Conservation (phyloP, 1,140 invertebrate species). For the Trichonephila inaurata region DNA sequence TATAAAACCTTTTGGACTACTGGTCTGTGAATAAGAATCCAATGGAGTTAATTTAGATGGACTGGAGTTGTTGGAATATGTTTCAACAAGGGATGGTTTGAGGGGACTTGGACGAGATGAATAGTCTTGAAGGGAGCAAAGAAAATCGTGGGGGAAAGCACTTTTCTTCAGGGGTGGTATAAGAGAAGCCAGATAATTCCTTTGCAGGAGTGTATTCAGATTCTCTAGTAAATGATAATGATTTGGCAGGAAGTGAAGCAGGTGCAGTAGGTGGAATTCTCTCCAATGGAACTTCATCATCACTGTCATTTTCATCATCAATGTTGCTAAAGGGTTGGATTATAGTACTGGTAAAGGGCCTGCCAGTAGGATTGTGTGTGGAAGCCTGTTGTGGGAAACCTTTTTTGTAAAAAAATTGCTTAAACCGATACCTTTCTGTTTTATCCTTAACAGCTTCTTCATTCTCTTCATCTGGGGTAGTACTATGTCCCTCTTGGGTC, state of each 20-base stretch:
- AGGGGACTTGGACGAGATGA: slow-evolving; percentile 71
- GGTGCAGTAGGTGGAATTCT: slow-evolving; percentile 52
- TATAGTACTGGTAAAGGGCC: slow-evolving; percentile 39
- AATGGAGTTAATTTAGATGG: slow-evolving; percentile 70
- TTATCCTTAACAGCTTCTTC: slow-evolving; percentile 41
- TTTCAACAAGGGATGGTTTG: slow-evolving; percentile 73
- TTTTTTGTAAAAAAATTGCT: background rate
- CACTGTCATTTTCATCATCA: slow-evolving; percentile 54
- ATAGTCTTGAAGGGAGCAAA: slow-evolving; percentile 66
- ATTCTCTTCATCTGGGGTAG: slow-evolving; percentile 47
- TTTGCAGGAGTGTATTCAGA: slow-evolving; percentile 64
- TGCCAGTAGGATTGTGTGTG: background rate
- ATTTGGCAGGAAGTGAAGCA: background rate
- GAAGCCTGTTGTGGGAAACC: background rate
- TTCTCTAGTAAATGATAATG: background rate
- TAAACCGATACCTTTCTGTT: background rate
- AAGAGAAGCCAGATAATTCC: slow-evolving; percentile 50
- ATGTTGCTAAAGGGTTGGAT: slow-evolving; percentile 54
- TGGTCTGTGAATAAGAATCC: slow-evolving; percentile 67
- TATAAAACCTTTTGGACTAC: slow-evolving; percentile 74
- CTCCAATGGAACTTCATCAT: slow-evolving; percentile 71
- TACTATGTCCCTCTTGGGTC: slow-evolving; percentile 52
- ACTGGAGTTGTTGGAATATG: slow-evolving; percentile 61
- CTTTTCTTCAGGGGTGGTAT: slow-evolving; percentile 66
- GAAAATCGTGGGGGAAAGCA: slow-evolving; percentile 54